Evolutionary conservation across 2,888 invertebrate genomes (phyloP).

Genomic region (Nymphalis urticae): DNA sequence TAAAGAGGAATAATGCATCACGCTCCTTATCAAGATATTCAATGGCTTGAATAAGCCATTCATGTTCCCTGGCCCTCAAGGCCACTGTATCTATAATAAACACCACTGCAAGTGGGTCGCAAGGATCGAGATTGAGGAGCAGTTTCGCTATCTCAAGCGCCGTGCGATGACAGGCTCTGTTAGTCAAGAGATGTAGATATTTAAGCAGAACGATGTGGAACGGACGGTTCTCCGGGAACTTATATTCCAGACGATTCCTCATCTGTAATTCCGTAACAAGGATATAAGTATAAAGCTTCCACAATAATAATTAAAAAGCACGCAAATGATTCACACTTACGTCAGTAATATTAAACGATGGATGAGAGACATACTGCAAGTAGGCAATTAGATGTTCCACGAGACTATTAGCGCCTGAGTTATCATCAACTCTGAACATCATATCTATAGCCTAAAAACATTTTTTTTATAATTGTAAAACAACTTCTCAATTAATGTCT

Average conservation of each 20-base stretch:
- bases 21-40: constrained; percentile 48
- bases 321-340: constrained; percentile 41
- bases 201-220: constrained; percentile 86
- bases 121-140: constrained; percentile 87
- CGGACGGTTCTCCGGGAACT: constrained; percentile 58
- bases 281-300: too few relatives aligned
- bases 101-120: constrained; percentile 88
- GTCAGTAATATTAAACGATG: constrained; percentile 53
- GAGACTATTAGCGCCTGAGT: constrained; percentile 44
- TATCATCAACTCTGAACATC: constrained; percentile 53
- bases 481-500: too few relatives aligned
- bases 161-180: constrained; percentile 91
- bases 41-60: constrained; percentile 81
- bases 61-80: constrained; percentile 86
- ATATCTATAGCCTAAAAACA: constrained; percentile 45
- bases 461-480: constrained; percentile 1
- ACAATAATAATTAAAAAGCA: too few relatives aligned
- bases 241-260: constrained; percentile 55
- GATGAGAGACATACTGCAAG: constrained; percentile 55
- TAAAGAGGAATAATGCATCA: constrained; percentile 52
- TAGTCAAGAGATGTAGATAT: constrained; percentile 87
- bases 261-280: constrained; percentile 49
- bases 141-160: constrained; percentile 93
- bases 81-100: constrained; percentile 91
- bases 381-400: constrained; percentile 54